Percentiles rank a stretch among this genome's conserved stretches.
Evolutionary conservation across 2,888 invertebrate species (phyloP).

Genomic region (Gastrophysa polygoni): DNA sequence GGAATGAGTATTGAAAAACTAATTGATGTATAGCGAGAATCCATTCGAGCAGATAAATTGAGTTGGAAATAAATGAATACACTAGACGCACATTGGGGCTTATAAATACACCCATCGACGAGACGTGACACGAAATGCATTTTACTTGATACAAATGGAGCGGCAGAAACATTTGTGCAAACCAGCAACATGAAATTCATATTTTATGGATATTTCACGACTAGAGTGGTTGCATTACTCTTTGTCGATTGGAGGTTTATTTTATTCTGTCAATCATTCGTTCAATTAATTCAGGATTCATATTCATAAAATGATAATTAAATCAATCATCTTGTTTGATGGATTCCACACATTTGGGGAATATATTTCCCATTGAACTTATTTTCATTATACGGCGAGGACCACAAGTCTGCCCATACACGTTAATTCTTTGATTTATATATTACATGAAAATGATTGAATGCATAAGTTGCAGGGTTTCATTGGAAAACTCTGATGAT

Average conservation of each 20-base stretch:
- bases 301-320: background rate
- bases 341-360: conserved; percentile 1
- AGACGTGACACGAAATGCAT: conserved; percentile 43
- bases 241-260: background rate
- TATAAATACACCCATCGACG: conserved; percentile 10
- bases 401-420: too few species aligned
- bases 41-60: background rate
- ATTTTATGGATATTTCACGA: conserved; percentile 6
- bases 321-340: conserved; percentile 2
- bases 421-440: too few species aligned
- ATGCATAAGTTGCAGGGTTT: too few species aligned
- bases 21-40: background rate
- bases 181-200: conserved; percentile 10
- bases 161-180: background rate
- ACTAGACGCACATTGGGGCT: conserved; percentile 13
- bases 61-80: conserved; percentile 10
- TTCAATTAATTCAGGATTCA: background rate
- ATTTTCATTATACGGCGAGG: too few species aligned
- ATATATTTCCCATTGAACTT: background rate
- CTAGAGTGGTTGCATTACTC: background rate
- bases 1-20: background rate
- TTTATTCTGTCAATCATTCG: conserved; percentile 14
- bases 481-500: too few species aligned
- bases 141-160: conserved; percentile 41
- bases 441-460: too few species aligned